Evolutionary conservation across 2,888 invertebrate genomes (phyloP).

Genomic region (Punctoribates punctum): DNA sequence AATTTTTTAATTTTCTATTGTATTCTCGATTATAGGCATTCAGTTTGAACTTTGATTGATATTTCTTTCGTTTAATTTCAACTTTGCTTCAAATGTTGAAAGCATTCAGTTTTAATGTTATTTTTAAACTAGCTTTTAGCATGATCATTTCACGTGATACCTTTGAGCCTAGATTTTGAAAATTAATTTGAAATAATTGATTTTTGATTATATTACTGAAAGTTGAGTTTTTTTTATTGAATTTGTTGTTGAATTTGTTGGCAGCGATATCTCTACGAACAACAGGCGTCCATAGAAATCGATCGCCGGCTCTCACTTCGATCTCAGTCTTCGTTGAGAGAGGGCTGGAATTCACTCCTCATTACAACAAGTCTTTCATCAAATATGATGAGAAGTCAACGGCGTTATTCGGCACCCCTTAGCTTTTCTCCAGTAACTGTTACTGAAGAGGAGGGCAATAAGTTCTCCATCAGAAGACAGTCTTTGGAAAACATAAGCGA

Average conservation of each 20-base stretch:
- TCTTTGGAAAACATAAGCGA: not conserved
- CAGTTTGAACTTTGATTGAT: too few species aligned
- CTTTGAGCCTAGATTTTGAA: too few species aligned
- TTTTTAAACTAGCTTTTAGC: too few species aligned
- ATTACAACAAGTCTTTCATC: conserved; percentile 55
- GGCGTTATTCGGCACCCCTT: conserved; percentile 9
- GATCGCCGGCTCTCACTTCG: conserved; percentile 65
- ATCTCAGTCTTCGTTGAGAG: conserved; percentile 41
- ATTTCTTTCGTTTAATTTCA: too few species aligned
- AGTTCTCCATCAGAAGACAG: conserved; percentile 12
- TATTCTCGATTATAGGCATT: too few species aligned
- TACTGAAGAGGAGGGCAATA: not conserved
- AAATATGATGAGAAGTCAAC: conserved; percentile 17
- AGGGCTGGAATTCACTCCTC: conserved; percentile 26
- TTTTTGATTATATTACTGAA: not conserved
- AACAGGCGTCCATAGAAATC: conserved; percentile 72
- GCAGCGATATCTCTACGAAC: conserved; percentile 70
- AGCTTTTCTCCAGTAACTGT: not conserved
- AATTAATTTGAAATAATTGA: not conserved
- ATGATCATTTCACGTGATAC: too few species aligned
- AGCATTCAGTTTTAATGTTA: too few species aligned
- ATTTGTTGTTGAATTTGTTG: not conserved
- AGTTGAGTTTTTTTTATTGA: not conserved
- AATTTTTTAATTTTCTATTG: too few species aligned
- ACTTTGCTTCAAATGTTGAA: too few species aligned